These are phyloP conservation scores for Nipponacmea schrenckii DNA, from an alignment of 2,888 invertebrate genomes.

Conservation along the genomic window DNA sequence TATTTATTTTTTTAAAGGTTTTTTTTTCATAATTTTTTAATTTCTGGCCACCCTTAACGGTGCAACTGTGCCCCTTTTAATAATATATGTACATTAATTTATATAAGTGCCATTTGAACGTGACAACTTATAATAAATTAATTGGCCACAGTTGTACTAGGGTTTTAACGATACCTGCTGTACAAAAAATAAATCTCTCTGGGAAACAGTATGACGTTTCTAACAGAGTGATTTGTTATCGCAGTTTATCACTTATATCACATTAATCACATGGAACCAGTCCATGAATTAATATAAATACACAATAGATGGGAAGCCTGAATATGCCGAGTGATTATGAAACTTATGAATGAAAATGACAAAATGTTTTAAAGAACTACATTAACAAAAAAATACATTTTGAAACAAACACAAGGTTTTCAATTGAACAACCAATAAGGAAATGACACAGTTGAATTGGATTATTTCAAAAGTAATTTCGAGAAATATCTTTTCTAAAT, in stretches of 20 bases:
- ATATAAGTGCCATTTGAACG: too few relatives aligned
- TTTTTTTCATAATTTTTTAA: not conserved
- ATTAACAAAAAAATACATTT: too few relatives aligned
- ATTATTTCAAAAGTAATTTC: too few relatives aligned
- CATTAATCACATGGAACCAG: not conserved
- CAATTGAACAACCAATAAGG: too few relatives aligned
- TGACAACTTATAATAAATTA: too few relatives aligned
- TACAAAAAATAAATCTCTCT: conserved; percentile 33
- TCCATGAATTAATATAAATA: conserved; percentile 1
- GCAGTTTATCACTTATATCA: not conserved
- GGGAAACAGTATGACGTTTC: not conserved
- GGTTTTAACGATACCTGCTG: conserved; percentile 31
- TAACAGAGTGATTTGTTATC: not conserved
- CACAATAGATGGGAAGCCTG: conserved; percentile 1
- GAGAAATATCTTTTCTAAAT: too few relatives aligned
- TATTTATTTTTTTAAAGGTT: conserved; percentile 22
- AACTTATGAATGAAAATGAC: conserved; percentile 1
- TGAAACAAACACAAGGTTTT: too few relatives aligned
- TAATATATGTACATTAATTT: conserved; percentile 24
- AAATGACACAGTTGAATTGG: too few relatives aligned
- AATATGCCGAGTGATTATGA: conserved; percentile 6
- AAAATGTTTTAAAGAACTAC: too few relatives aligned
- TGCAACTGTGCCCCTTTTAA: conserved; percentile 19
- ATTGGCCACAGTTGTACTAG: conserved; percentile 16
- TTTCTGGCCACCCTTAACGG: conserved; percentile 22